Base-by-base conservation (phyloP, 2,797 vertebrate genomes). In the Myripristis jacobus region DNA sequence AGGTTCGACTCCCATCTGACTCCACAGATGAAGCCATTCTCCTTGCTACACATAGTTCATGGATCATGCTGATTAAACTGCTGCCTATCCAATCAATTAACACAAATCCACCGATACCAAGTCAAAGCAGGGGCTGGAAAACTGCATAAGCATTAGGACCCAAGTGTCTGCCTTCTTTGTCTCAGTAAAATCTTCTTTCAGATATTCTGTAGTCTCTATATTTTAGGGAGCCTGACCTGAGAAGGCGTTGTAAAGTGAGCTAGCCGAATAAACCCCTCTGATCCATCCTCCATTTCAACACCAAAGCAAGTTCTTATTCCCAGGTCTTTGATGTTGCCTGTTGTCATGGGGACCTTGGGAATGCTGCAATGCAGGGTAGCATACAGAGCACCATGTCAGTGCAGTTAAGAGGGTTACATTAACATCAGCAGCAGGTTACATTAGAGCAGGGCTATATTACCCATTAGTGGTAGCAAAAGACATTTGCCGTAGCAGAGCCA, bases 371-470 rank as follows among this genome's bases (percentile, higher is more conserved):
- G 24, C 61, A 70, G 78, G 77, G 71, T 74, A 70, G 75, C 82
- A 87, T 75, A 65, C 87, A 79, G 77, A 87, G 81, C 46, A 55
- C 60, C 24, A 51, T 73, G 83, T 80, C 86, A 83, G 61, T 38
- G 81, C 25, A 34, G 86, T 91, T 89, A 88, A 91, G 89, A 87
- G 86, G 82, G 77, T 83, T 79, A 79, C 81, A 89, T 87, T 85
- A 86, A 85, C 87, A 83, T 68, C 67, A 71, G 72, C 31, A 0
- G 65, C 72, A 81, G 85, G 83, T 85, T 86, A 87, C 77, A 82
- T 86, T 84, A 86, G 80, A 87, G 73, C 22, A 0, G 41, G 55
- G 19, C 79, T 75, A 70, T 63, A 73, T 85, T 88, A 81, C 77
- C 83, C 77, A 88, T 89, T 85, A 89, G 80, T 48, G 56, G 67